These are phyloP conservation scores for Ephydatia muelleri DNA, from an alignment of 37 sponge, comb jelly and placozoan species.

Conservation along the genomic window DNA sequence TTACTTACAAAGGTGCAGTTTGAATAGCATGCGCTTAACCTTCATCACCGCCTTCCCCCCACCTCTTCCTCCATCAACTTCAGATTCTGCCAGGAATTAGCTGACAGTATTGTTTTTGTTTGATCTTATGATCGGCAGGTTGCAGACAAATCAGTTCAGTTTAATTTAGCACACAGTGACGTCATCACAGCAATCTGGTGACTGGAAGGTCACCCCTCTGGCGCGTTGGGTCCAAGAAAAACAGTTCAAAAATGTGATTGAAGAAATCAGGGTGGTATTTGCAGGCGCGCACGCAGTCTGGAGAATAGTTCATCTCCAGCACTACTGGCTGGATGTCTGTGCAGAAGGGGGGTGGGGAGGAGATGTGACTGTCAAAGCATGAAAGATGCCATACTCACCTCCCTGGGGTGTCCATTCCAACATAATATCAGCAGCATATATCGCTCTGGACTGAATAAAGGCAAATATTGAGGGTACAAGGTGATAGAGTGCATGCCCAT, in stretches of 20 bases:
- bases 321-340: slow-evolving; percentile 30
- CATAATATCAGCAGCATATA: slow-evolving; percentile 91
- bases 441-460: slow-evolving; percentile 68
- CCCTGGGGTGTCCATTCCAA: slow-evolving; percentile 68
- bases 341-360: neutral
- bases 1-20: neutral
- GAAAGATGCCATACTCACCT: slow-evolving; percentile 2
- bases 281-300: slow-evolving; percentile 87
- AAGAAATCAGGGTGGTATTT: slow-evolving; percentile 85
- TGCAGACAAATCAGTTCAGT: neutral
- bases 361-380: neutral
- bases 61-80: neutral
- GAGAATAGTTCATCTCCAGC: slow-evolving; percentile 70
- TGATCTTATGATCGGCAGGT: neutral
- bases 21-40: too few relatives aligned
- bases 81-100: neutral
- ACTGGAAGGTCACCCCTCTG: slow-evolving; percentile 12
- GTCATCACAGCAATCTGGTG: slow-evolving; percentile 17
- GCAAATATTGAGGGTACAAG: neutral
- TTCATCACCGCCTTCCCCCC: too few relatives aligned
- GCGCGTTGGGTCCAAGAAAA: slow-evolving; percentile 56
- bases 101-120: neutral
- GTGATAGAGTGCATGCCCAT: neutral
- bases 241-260: slow-evolving; percentile 76
- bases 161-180: neutral